phyloP scores from a whole-genome alignment of 2,888 invertebrate species.

The Tuta absoluta region DNA sequence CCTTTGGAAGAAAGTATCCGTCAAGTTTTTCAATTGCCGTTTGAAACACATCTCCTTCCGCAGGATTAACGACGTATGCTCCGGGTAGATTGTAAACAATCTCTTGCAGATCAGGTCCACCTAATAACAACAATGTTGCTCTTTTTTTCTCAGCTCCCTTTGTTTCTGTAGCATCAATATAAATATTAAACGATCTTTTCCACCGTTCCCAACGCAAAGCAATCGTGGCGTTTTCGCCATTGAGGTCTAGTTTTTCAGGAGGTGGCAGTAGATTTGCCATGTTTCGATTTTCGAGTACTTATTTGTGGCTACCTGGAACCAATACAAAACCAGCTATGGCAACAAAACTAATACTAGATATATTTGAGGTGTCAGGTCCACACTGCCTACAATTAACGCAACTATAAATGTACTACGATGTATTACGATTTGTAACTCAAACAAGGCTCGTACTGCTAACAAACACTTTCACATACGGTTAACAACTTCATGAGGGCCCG shows the following conservation, averaged over 20 bases:
- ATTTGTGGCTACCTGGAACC: no score
- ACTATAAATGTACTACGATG: no score
- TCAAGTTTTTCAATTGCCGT: constrained; percentile 30
- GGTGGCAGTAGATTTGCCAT: no score
- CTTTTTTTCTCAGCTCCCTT: constrained; percentile 1
- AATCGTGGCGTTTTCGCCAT: not conserved
- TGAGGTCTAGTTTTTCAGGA: not conserved
- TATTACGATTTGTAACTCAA: no score
- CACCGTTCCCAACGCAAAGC: constrained; percentile 3
- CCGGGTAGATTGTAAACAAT: constrained; percentile 21
- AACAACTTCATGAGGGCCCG: no score
- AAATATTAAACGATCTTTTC: not conserved
- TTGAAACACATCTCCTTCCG: constrained; percentile 26
- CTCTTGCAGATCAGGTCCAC: constrained; percentile 1
- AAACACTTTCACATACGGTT: not conserved
- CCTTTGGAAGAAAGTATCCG: constrained; percentile 31
- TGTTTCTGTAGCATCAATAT: constrained; percentile 1
- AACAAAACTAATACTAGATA: no score
- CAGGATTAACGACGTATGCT: constrained; percentile 19
- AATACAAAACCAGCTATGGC: no score
- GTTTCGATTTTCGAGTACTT: no score
- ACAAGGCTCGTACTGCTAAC: no score
- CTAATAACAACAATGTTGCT: not conserved
- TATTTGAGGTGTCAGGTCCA: no score
- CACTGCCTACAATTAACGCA: no score